A percentile compares a stretch with the other conserved stretches of the same genome.
Evolutionary conservation across 2,113 vertebrate genomes (phyloP).

Genomic region (Callionymus lyra): DNA sequence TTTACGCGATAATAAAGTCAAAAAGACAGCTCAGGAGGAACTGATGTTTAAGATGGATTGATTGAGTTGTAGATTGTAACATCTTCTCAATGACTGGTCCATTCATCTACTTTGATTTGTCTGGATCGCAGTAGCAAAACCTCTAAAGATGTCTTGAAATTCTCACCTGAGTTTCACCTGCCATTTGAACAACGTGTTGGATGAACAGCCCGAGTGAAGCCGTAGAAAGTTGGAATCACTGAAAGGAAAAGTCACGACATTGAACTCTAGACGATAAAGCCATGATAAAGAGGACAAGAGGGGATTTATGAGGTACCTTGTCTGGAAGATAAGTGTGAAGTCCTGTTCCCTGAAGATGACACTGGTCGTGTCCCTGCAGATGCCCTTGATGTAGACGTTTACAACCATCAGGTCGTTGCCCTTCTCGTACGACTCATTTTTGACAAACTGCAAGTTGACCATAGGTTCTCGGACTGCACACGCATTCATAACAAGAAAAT

Average conservation of each 20-base stretch:
- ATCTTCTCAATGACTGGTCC: no score
- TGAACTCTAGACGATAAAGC: no score
- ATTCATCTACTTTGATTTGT: no score
- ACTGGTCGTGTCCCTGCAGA: constrained; percentile 76
- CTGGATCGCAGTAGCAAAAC: no score
- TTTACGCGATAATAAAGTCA: no score
- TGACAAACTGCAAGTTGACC: constrained; percentile 83
- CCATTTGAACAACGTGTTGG: constrained; percentile 91
- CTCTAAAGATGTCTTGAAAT: not conserved
- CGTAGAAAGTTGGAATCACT: constrained; percentile 85
- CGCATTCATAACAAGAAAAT: not conserved
- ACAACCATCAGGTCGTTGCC: constrained; percentile 93
- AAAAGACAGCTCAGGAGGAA: no score
- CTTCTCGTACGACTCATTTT: constrained; percentile 94
- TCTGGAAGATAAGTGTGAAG: constrained; percentile 93
- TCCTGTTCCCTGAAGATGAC: constrained; percentile 96
- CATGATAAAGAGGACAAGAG: no score
- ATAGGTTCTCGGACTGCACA: constrained; percentile 75
- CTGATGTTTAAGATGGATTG: no score
- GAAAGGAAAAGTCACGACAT: constrained; percentile 6
- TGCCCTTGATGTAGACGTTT: constrained; percentile 88
- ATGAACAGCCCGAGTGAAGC: constrained; percentile 81
- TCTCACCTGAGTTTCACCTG: constrained; percentile 92
- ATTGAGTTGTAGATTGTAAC: no score
- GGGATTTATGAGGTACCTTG: constrained; percentile 64